Base-by-base conservation (phyloP, 1,140 invertebrate genomes). In the Pogonognathellus flavescens region DNA sequence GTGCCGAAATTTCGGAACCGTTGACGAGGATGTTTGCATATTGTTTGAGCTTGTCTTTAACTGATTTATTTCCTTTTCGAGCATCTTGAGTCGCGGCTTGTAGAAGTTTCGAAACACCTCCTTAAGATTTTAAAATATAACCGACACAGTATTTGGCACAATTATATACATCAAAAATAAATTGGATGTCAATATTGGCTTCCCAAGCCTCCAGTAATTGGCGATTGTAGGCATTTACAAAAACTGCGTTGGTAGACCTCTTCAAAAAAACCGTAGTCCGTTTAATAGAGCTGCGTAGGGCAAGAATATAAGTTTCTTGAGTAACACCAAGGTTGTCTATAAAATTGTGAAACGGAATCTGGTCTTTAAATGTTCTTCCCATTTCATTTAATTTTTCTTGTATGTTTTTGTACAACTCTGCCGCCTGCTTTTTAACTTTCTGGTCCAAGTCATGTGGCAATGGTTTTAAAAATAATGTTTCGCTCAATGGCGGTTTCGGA, bases 1-100 rank as follows among this genome's bases (percentile, higher is more conserved):
- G 89, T 16, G 88, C 87, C 14, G 87, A 88, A 20, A 86, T 72
- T 82, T 88, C 85, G 0, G 83, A 55, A 3, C 83, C 82, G 60
- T 88, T 66, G 14, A 81, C 70, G 13, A 88, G 80, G 18, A 53
- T 49, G 2, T 18, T 80, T 0, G 14, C 84, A 84, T 84, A 84
- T 18, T 50, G 14, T 41, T 50, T 83, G n/a, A 86, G 9, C 66
- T 84, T 82, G 11, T 88, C 59, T 49, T 83, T 14, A 9, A 66
- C 31, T 18, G 57, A 22, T 6, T 52, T 10, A 41, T 86, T 72
- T 57, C 72, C 41, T 59, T 16, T 52, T 57, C 55, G 16, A 8
- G 66, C n/a, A n/a, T n/a, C n/a, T n/a, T n/a, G n/a, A n/a, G n/a
- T n/a, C n/a, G n/a, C n/a, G n/a, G n/a, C n/a, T 66, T 87, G 66